Conservation (phyloP, 2,797 vertebrate species). For the Synanceia verrucosa region DNA sequence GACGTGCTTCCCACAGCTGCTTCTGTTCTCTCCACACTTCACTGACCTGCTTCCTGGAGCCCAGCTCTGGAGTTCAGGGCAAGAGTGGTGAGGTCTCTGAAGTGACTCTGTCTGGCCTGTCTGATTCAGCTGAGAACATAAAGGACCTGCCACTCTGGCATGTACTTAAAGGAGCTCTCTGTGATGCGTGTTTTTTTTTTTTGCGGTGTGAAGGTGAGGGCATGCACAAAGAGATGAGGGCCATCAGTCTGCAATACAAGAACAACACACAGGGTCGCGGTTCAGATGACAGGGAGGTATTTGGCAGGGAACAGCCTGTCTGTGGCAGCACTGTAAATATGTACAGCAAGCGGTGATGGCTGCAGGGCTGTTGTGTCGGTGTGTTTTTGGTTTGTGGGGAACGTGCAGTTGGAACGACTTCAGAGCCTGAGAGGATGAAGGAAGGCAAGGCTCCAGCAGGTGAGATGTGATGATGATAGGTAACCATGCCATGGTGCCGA, state of each 20-base stretch:
- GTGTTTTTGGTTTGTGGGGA: slow-evolving; percentile 42
- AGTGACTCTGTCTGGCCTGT: slow-evolving; percentile 61
- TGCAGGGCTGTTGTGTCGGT: slow-evolving; percentile 26
- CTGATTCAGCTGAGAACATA: slow-evolving; percentile 64
- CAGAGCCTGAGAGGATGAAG: slow-evolving; percentile 30
- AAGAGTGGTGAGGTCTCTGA: slow-evolving; percentile 68
- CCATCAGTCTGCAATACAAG: slow-evolving; percentile 48
- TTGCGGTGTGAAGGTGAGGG: slow-evolving; percentile 47
- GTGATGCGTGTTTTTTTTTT: slow-evolving; percentile 32
- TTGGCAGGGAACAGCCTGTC: slow-evolving; percentile 22
- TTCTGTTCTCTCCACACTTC: slow-evolving; percentile 75
- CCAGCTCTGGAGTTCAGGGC: slow-evolving; percentile 71
- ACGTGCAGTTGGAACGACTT: slow-evolving; percentile 43
- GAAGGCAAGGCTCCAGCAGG: slow-evolving; percentile 40
- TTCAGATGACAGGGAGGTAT: slow-evolving; percentile 37
- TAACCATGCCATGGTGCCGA: slow-evolving; percentile 36
- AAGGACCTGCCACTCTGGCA: slow-evolving; percentile 49
- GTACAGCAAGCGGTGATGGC: slow-evolving; percentile 37
- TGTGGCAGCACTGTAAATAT: slow-evolving; percentile 14
- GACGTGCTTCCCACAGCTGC: slow-evolving; percentile 76
- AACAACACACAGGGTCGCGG: slow-evolving; percentile 34
- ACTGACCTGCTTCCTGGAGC: slow-evolving; percentile 74
- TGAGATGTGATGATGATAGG: slow-evolving; percentile 58
- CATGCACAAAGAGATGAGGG: slow-evolving; percentile 29
- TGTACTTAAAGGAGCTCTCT: slow-evolving; percentile 46